Percentiles rank a stretch among this genome's conserved stretches.
Evolutionary conservation across 2,797 vertebrate species (phyloP).

Genomic region (Paguma larvata): DNA sequence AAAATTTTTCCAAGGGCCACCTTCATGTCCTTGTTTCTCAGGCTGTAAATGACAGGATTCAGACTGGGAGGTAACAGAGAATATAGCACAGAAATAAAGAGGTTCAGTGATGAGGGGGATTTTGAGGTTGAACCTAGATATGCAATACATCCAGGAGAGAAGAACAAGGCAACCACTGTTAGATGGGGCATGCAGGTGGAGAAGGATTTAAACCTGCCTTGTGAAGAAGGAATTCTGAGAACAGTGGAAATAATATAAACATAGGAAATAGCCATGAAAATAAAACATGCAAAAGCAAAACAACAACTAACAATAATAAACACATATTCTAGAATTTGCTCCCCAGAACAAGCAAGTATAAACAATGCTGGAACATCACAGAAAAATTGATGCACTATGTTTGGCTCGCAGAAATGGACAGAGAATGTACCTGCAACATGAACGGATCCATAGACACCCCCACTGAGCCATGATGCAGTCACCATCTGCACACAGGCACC

Average conservation of each 20-base stretch:
- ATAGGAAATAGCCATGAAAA: constrained; percentile 16
- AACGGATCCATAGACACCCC: background rate
- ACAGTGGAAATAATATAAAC: no score
- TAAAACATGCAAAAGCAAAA: no score
- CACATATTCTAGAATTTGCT: background rate
- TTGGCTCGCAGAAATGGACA: background rate
- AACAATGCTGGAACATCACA: constrained; percentile 67
- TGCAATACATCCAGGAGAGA: background rate
- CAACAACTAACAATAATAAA: no score
- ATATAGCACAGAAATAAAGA: background rate
- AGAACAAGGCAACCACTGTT: background rate
- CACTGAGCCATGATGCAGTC: background rate
- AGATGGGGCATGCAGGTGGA: constrained; percentile 39
- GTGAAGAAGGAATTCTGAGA: no score
- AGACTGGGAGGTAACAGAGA: background rate
- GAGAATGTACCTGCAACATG: background rate
- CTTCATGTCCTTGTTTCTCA: background rate
- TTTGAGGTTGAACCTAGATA: background rate
- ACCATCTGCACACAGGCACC: background rate
- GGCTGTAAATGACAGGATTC: constrained; percentile 9
- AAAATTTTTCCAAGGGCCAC: background rate
- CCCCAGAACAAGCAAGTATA: constrained; percentile 11
- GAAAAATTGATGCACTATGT: constrained; percentile 50
- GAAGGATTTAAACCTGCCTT: no score
- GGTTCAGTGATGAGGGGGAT: background rate